Evolutionary conservation across 2,797 vertebrate genomes (phyloP).

Genomic region (Staurois parvus): DNA sequence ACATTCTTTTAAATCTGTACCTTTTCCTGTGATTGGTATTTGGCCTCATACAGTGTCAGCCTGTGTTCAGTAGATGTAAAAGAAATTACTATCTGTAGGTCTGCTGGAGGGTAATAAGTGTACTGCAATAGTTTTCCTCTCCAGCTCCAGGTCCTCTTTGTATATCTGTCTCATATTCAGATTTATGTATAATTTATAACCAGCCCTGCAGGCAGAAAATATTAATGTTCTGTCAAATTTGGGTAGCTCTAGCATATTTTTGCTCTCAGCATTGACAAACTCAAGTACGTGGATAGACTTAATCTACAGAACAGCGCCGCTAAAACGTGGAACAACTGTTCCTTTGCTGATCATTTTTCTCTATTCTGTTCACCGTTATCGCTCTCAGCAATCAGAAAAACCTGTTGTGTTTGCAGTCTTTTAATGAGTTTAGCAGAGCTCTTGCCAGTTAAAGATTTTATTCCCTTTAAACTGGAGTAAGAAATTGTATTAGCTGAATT

Average conservation of each 20-base stretch:
- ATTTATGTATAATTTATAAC: neutral
- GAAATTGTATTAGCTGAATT: neutral
- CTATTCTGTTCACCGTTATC: neutral
- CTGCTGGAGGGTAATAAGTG: neutral
- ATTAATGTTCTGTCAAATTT: conserved; percentile 33
- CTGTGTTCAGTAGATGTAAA: neutral
- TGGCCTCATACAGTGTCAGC: neutral
- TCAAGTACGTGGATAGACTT: conserved; percentile 12
- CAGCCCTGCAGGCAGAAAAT: neutral
- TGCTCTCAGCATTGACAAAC: conserved; percentile 9
- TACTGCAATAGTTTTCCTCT: neutral
- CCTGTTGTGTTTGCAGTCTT: conserved; percentile 11
- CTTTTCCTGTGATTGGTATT: neutral
- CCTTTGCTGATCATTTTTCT: conserved; percentile 2
- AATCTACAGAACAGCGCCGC: neutral
- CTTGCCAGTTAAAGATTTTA: neutral
- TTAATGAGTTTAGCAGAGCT: conserved; percentile 25
- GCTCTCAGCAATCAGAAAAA: conserved; percentile 11
- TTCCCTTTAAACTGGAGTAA: neutral
- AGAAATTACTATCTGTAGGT: neutral
- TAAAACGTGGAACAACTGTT: neutral
- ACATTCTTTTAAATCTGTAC: neutral
- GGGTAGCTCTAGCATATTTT: neutral
- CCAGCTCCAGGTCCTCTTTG: conserved; percentile 8
- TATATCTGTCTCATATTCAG: neutral